Percentiles rank a stretch among this genome's conserved stretches.
phyloP scores from a whole-genome alignment of 2,797 vertebrate species.

The Coregonus suidteri region DNA sequence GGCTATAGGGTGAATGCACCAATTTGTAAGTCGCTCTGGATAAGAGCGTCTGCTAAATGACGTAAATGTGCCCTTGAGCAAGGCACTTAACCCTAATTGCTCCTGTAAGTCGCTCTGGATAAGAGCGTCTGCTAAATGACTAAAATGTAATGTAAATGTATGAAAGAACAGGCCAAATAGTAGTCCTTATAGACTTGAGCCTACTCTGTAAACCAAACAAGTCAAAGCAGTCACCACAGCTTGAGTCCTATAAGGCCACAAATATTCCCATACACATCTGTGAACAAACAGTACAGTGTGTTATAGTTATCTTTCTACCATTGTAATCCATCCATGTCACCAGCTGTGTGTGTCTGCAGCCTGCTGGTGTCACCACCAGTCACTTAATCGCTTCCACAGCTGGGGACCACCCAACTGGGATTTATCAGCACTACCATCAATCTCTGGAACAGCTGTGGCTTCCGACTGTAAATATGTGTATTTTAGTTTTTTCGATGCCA shows the following conservation, averaged over 20 bases:
- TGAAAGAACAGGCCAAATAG: background rate
- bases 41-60: too few species aligned
- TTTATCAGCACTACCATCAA: constrained; percentile 18
- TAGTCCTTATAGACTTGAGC: too few species aligned
- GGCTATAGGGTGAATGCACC: too few species aligned
- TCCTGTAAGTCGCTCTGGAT: too few species aligned
- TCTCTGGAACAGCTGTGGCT: constrained; percentile 15
- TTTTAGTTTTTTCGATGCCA: constrained; percentile 9
- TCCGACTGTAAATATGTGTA: constrained; percentile 9
- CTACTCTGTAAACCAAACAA: too few species aligned
- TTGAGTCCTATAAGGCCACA: background rate
- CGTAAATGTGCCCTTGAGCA: too few species aligned
- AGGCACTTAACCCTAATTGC: too few species aligned
- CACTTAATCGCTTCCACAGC: constrained; percentile 49
- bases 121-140: too few species aligned
- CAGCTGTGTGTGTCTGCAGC: constrained; percentile 18
- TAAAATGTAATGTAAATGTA: too few species aligned
- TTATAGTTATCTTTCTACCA: background rate
- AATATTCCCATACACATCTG: background rate
- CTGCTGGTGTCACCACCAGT: constrained; percentile 37
- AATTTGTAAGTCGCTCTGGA: too few species aligned
- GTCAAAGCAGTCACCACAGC: background rate
- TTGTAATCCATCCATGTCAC: constrained; percentile 45
- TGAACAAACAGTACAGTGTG: background rate
- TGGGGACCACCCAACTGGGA: constrained; percentile 35